Base-by-base conservation (phyloP, 2,113 vertebrate genomes). In the Calypte anna region DNA sequence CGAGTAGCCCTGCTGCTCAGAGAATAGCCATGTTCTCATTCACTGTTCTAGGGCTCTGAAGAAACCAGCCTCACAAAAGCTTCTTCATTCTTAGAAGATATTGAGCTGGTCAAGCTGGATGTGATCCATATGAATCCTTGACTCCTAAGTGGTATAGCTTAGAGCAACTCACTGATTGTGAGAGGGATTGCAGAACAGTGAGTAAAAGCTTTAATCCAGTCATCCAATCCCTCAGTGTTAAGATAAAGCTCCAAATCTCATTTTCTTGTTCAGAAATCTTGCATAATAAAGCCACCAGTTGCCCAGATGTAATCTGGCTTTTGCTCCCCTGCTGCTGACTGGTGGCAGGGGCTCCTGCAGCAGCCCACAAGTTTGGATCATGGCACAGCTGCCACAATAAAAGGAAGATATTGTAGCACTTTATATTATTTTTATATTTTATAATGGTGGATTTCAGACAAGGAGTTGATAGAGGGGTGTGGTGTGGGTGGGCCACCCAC, bases 1-100 rank as follows among this genome's bases (percentile, higher is more conserved):
- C 46, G 14, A 72, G 38, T 86, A 88, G 87, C n/a, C 59, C 75
- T 90, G 91, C 84, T 94, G 90, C 90, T 90, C 48, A 22, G 75
- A 36, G 72, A 63, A 57, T 6, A 63, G 33, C 64, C 10, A 2
- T 87, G 38, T 55, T 77, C 55, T 87, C 55, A 70, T 73, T 80
- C 70, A 76, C 17, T 0, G 0, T 69, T 59, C 74, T 76, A 3
- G 1, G 4, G 79, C 86, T 95, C 90, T 91, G 77, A 67, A 73
- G 69, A 88, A 67, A 53, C 7, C 28, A 59, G 12, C n/a, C 61
- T 91, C 67, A 20, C 20, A 59, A 62, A 68, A 72, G 44, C 43
- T 79, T 38, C 77, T 91, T 16, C 4, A 0, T 73, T 87, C 43
- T 58, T 74, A 27, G 25, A 55, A 55, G 75, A 15, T 44, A 33